These are phyloP conservation scores for Cryptocephalus moraei DNA, from an alignment of 2,888 invertebrate species.

Conservation along the genomic window DNA sequence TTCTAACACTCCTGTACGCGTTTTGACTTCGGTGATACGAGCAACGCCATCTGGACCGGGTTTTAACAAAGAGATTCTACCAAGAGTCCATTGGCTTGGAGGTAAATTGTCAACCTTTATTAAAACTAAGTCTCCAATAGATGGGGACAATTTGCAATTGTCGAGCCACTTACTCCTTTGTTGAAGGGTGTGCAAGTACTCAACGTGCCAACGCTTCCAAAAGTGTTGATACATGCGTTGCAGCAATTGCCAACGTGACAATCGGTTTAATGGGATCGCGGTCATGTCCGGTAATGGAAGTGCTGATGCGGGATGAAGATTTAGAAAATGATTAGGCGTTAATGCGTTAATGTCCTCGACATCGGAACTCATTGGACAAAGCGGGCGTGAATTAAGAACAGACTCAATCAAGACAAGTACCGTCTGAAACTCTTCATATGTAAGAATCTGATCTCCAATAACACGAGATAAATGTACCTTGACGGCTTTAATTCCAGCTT, in stretches of 20 bases:
- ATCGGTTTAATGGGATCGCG: background rate
- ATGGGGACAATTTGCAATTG: background rate
- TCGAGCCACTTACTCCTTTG: conserved; percentile 10
- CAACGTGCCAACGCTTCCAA: conserved; percentile 17
- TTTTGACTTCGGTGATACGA: background rate
- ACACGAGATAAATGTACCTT: no score
- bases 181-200: conserved; percentile 19
- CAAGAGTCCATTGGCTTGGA: background rate
- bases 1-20: background rate
- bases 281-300: background rate
- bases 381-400: conserved; percentile 1
- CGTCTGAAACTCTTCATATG: no score
- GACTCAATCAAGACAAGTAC: background rate
- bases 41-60: background rate
- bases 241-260: conserved; percentile 15
- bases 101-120: background rate
- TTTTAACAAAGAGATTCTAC: background rate
- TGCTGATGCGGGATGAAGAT: background rate
- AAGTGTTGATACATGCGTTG: conserved; percentile 18
- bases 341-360: background rate
- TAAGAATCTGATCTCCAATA: no score
- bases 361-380: background rate
- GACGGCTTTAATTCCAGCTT: no score
- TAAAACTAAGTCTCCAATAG: background rate
- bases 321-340: conserved; percentile 3